Percentiles rank a stretch among this genome's conserved stretches.
These are phyloP conservation scores for Hippopotamus amphibius DNA, from an alignment of 2,113 vertebrate genomes.

Conservation along the genomic window DNA sequence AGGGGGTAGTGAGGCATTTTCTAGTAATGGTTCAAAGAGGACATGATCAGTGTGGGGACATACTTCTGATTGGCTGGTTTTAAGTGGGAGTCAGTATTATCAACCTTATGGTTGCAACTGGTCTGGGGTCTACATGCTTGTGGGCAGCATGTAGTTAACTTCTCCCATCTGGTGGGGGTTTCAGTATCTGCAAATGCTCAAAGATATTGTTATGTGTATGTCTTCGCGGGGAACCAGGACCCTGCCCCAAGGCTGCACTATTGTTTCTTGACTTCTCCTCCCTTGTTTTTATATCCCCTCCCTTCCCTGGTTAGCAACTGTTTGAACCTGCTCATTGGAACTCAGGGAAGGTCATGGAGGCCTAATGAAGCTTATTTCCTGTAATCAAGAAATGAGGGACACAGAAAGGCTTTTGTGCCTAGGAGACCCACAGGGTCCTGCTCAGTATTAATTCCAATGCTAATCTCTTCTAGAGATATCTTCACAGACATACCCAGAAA, in stretches of 20 bases:
- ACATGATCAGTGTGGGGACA: neutral
- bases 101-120: neutral
- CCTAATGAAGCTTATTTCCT: neutral
- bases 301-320: neutral
- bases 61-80: neutral
- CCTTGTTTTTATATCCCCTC: neutral
- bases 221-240: neutral
- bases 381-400: neutral
- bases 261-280: neutral
- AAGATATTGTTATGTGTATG: neutral
- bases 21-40: neutral
- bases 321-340: neutral
- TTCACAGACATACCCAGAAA: neutral
- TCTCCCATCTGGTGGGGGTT: neutral
- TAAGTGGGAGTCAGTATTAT: neutral
- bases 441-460: neutral
- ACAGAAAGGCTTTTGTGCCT: neutral
- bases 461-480: neutral
- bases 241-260: neutral
- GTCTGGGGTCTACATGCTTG: neutral
- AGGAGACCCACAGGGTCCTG: neutral
- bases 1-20: neutral
- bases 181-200: neutral
- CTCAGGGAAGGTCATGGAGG: neutral
- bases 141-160: neutral